Evolutionary conservation across 2,888 invertebrate genomes (phyloP).

Genomic region (Calameuta filiformis): DNA sequence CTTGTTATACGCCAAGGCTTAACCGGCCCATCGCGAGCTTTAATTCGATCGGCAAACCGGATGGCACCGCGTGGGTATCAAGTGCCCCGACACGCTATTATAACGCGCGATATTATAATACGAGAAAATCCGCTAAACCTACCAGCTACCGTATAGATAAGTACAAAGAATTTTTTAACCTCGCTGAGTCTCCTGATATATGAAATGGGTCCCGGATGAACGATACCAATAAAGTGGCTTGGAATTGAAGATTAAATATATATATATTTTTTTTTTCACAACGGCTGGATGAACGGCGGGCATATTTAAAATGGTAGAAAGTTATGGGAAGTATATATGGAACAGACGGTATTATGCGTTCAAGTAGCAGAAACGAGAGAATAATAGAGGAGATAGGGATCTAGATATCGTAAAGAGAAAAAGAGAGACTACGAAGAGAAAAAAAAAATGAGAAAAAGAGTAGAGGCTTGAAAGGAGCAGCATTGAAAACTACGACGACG

Average conservation of each 20-base stretch:
- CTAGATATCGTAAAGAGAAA: slow-evolving; percentile 27
- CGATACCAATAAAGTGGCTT: too few relatives aligned
- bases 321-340: not conserved
- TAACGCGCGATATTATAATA: not conserved
- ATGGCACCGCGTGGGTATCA: slow-evolving; percentile 20
- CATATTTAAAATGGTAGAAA: too few relatives aligned
- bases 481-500: slow-evolving; percentile 36
- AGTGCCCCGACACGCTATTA: slow-evolving; percentile 8
- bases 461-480: slow-evolving; percentile 53
- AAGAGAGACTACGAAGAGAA: not conserved
- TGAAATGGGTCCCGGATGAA: not conserved
- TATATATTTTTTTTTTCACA: not conserved
- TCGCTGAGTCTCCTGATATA: not conserved
- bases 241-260: not conserved
- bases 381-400: slow-evolving; percentile 38
- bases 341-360: not conserved
- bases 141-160: not conserved
- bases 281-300: not conserved
- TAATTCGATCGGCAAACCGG: slow-evolving; percentile 36
- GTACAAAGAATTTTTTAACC: not conserved
- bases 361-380: slow-evolving; percentile 9
- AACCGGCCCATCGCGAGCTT: slow-evolving; percentile 32
- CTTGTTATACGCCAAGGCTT: slow-evolving; percentile 33
- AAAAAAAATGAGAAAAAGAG: slow-evolving; percentile 23
- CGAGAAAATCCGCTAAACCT: not conserved